Percentiles rank a stretch among this genome's conserved stretches.
Conservation (phyloP, 2,888 invertebrate genomes). For the Halocaridina rubra region DNA sequence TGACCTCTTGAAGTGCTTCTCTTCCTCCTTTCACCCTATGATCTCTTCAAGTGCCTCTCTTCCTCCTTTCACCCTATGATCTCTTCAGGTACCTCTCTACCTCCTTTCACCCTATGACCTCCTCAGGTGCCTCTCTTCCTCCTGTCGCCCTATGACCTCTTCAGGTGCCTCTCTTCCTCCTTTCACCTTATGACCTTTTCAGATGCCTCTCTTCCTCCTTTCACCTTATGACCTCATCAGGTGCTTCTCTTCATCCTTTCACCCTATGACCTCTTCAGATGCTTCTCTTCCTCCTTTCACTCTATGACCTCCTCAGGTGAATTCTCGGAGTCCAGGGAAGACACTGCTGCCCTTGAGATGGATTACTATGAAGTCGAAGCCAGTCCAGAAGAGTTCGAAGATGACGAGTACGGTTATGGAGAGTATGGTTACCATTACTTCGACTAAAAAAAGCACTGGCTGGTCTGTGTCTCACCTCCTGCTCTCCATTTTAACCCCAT, state of each 20-base stretch:
- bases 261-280: background rate
- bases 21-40: no score
- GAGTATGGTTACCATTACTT: no score
- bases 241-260: background rate
- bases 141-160: no score
- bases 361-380: slow-evolving; percentile 49
- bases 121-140: no score
- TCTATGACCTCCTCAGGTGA: slow-evolving; percentile 69
- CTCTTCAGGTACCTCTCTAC: no score
- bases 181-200: background rate
- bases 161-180: background rate
- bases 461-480: background rate
- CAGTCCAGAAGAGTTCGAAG: background rate
- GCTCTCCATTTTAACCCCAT: background rate
- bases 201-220: background rate
- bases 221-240: background rate
- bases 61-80: no score
- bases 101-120: no score
- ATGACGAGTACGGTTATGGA: background rate
- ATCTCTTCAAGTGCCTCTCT: no score
- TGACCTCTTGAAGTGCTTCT: no score
- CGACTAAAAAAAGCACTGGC: background rate
- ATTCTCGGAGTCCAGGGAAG: slow-evolving; percentile 69
- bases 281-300: background rate
- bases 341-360: slow-evolving; percentile 56